Evolutionary conservation across 1,140 invertebrate species (phyloP).

Genomic region (Drosophila eugracilis): DNA sequence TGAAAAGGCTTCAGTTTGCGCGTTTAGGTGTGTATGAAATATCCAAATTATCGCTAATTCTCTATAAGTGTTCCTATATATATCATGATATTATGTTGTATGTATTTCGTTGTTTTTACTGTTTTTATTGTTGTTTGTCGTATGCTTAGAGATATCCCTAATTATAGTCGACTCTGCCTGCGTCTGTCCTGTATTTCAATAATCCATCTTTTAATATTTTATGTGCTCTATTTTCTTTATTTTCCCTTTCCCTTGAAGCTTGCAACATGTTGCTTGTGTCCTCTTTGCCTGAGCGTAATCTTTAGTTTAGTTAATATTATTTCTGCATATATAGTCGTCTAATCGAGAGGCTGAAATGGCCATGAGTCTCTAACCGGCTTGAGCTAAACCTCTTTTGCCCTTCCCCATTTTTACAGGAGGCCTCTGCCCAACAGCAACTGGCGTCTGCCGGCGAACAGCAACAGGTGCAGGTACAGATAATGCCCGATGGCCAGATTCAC

Average conservation of each 20-base stretch:
- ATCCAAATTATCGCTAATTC: constrained; percentile 49
- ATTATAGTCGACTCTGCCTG: constrained; percentile 33
- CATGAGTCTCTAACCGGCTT: constrained; percentile 5
- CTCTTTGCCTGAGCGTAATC: constrained; percentile 52
- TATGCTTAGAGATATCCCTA: constrained; percentile 43
- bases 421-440: constrained; percentile 55
- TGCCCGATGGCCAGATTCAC: constrained; percentile 62
- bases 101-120: constrained; percentile 29
- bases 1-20: constrained; percentile 65
- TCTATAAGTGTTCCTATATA: constrained; percentile 17
- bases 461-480: constrained; percentile 59
- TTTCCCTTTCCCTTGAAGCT: constrained; percentile 2
- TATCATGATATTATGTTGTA: constrained; percentile 34
- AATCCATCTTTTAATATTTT: constrained; percentile 17
- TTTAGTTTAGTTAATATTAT: constrained; percentile 62
- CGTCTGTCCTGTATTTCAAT: constrained; percentile 44
- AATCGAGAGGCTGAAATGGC: constrained; percentile 24
- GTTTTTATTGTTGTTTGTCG: constrained; percentile 33
- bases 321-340: constrained; percentile 19
- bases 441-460: constrained; percentile 55
- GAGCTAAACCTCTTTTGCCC: constrained; percentile 44
- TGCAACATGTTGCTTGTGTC: constrained; percentile 20
- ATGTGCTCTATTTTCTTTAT: constrained; percentile 11
- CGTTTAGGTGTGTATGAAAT: constrained; percentile 78
- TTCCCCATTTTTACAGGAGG: constrained; percentile 62